Percentiles rank a stretch among this genome's conserved stretches.
These are phyloP conservation scores for Callyntrura guangdongensis DNA, from an alignment of 2,888 invertebrate species.

Conservation along the genomic window DNA sequence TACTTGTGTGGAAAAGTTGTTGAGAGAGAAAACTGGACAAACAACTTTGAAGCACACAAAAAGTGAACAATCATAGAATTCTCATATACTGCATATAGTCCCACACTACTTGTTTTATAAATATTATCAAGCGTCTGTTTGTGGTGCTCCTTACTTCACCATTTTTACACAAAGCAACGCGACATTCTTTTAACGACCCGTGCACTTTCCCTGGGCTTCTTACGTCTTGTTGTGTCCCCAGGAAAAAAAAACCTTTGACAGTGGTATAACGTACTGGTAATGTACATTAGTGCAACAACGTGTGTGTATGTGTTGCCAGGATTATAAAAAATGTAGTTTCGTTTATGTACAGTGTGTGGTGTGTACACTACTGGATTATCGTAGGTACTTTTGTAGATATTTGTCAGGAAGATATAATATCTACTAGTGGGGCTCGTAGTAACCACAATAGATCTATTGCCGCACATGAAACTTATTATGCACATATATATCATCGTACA, in stretches of 20 bases:
- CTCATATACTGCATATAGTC: background rate
- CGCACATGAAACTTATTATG: background rate
- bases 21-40: conserved; percentile 59
- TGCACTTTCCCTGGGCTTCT: conserved; percentile 43
- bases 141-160: background rate
- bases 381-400: no score
- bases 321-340: background rate
- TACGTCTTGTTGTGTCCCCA: conserved; percentile 32
- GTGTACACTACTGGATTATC: no score
- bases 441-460: conserved; percentile 7
- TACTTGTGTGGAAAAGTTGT: background rate
- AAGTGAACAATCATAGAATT: conserved; percentile 46
- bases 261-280: background rate
- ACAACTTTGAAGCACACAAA: conserved; percentile 25
- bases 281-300: background rate
- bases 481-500: background rate
- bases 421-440: background rate
- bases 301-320: background rate
- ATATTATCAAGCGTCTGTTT: conserved; percentile 60
- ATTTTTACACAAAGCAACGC: conserved; percentile 25
- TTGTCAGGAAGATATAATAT: background rate
- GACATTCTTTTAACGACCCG: conserved; percentile 51
- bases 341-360: background rate
- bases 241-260: conserved; percentile 52
- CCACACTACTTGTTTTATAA: conserved; percentile 14